phyloP scores from a whole-genome alignment of 1,140 invertebrate species.

The Bombyx mori region DNA sequence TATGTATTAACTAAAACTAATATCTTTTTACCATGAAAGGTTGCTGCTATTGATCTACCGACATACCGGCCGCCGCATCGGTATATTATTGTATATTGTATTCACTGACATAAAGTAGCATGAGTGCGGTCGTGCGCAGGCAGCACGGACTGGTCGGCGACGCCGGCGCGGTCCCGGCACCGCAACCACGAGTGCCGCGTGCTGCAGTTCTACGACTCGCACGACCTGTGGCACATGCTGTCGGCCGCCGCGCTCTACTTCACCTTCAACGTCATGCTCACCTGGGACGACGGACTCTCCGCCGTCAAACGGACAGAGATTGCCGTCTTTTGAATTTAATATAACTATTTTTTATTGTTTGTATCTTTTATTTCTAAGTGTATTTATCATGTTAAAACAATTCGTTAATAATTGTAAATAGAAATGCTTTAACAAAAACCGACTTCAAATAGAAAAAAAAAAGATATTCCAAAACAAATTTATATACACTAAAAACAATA shows the following conservation, averaged over 20 bases:
- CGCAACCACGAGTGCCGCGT: slow-evolving; percentile 81
- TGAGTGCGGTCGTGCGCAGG: background rate
- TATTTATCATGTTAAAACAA: too few species aligned
- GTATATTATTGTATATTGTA: background rate
- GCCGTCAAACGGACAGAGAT: slow-evolving; percentile 81
- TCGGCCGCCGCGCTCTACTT: slow-evolving; percentile 93
- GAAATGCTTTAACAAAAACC: too few species aligned
- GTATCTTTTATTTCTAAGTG: background rate
- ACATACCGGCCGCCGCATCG: background rate
- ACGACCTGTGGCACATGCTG: slow-evolving; percentile 94
- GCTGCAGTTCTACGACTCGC: slow-evolving; percentile 84
- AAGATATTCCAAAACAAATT: background rate
- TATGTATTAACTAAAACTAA: too few species aligned
- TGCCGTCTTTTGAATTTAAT: slow-evolving; percentile 75
- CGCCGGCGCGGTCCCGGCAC: slow-evolving; percentile 83
- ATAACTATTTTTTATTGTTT: background rate
- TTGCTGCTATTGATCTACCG: background rate
- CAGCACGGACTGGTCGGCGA: slow-evolving; percentile 62
- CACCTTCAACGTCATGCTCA: slow-evolving; percentile 88
- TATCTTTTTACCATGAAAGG: too few species aligned
- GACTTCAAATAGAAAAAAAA: too few species aligned
- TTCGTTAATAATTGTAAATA: too few species aligned
- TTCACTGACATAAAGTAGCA: background rate
- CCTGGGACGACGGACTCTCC: slow-evolving; percentile 85
- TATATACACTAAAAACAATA: too few species aligned